Percentiles rank a stretch among this genome's conserved stretches.
Evolutionary conservation across 2,113 vertebrate species (phyloP).

Genomic region (Prietella phreatophila): DNA sequence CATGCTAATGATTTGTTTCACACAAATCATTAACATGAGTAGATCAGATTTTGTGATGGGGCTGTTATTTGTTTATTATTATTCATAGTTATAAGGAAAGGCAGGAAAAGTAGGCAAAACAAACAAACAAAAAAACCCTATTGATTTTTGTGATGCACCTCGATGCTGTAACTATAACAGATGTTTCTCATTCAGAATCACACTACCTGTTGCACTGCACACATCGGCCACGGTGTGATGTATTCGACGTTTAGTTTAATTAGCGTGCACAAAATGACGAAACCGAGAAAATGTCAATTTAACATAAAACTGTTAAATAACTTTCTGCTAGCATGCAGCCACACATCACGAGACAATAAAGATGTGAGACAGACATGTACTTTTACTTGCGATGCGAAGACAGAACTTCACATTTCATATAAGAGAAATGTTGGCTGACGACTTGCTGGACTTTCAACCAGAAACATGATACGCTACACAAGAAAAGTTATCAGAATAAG

Average conservation of each 20-base stretch:
- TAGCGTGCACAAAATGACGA: neutral
- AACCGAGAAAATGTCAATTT: neutral
- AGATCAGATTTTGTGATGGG: neutral
- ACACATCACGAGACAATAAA: neutral
- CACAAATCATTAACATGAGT: neutral
- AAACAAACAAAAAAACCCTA: neutral
- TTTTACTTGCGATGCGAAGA: neutral
- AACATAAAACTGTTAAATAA: neutral
- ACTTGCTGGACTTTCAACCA: neutral
- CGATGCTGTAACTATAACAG: neutral
- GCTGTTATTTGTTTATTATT: neutral
- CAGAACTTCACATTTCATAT: neutral
- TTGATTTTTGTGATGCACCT: neutral
- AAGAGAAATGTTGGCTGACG: neutral
- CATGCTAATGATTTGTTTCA: too few relatives aligned
- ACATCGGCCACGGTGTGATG: neutral
- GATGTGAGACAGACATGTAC: neutral
- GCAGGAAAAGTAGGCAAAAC: neutral
- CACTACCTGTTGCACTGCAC: neutral
- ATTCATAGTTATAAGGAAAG: neutral
- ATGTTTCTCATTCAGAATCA: neutral
- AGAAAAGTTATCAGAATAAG: neutral
- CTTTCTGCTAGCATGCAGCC: neutral
- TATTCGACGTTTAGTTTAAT: neutral
- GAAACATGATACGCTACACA: neutral